Base-by-base conservation (phyloP, 2,888 invertebrate genomes). In the Latrodectus hesperus region DNA sequence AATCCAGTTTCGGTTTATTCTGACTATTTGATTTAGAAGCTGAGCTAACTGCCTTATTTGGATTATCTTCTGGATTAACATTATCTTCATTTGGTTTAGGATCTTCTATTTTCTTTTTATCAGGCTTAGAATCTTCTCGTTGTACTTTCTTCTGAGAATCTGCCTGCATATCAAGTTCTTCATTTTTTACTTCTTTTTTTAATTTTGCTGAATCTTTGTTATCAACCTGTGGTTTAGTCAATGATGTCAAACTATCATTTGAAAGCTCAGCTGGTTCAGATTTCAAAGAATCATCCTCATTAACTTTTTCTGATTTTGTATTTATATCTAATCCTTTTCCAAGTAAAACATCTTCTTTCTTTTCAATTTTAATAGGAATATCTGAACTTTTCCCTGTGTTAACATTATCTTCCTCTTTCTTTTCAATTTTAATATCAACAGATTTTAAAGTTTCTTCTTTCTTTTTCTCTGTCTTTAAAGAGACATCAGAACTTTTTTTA, bases 201-300 rank as follows among this genome's bases (percentile, higher is more conserved):
- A 79, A 38, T 55, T 80, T 72, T 26, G n/a, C 26, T 60, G 22
- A 9, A 8, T 75, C 75, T 52, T 68, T 75, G 9, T 26, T 8
- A 22, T 73, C 90, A 79, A 51, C 64, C 72, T 51, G 26, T 11
- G 78, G 10, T 60, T 84, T 72, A 73, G 64, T 17, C 16, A n/a
- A 74, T 75, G 75, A 22, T 49, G 22, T 16, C 38, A 49, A 71
- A 22, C 38, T 26, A n/a, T 76, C 73, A 60, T 16, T 65, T 71
- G 49, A 49, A 26, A 26, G 17, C 14, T 82, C 77, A 67, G 55
- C 22, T 60, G 65, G 14, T 52, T 86, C 82, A 14, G 73, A 89
- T 75, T 92, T 91, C 0, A 92, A 92, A 89, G 16, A 4, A 17
- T 53, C 53, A 22, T 78, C 78, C 26, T 78, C 78, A 16, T 26